Conservation (phyloP, 2,888 invertebrate species). For the Eudasyphora cyanicolor region DNA sequence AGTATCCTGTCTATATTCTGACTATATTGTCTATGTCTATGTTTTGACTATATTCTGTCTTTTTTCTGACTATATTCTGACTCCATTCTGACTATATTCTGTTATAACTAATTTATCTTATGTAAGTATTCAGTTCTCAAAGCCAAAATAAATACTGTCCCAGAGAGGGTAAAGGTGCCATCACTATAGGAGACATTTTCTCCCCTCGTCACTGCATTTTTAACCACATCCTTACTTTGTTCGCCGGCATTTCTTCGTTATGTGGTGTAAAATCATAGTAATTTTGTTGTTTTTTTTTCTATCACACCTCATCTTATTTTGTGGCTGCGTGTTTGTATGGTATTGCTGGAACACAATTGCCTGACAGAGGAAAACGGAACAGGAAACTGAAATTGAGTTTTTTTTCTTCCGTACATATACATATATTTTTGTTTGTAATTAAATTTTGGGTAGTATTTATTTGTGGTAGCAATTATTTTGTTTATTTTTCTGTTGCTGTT, state of each 20-base stretch:
- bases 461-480: neutral
- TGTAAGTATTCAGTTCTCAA: too few species aligned
- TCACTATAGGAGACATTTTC: too few species aligned
- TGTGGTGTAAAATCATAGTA: constrained; percentile 8
- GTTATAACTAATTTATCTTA: too few species aligned
- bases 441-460: neutral
- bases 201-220: too few species aligned
- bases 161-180: too few species aligned
- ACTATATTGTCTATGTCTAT: too few species aligned
- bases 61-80: too few species aligned
- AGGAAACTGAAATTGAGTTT: neutral
- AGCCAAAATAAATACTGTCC: too few species aligned
- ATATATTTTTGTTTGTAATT: neutral
- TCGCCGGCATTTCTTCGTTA: neutral
- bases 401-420: neutral
- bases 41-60: too few species aligned
- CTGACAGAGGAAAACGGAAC: neutral
- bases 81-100: too few species aligned
- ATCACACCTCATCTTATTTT: neutral
- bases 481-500: neutral
- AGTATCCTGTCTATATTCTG: too few species aligned
- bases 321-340: neutral
- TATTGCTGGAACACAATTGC: too few species aligned
- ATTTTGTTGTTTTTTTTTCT: neutral
- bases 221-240: neutral